A percentile compares a stretch with the other conserved stretches of the same genome.
Evolutionary conservation across 2,888 invertebrate species (phyloP).

Genomic region (Metacarcinus magister): DNA sequence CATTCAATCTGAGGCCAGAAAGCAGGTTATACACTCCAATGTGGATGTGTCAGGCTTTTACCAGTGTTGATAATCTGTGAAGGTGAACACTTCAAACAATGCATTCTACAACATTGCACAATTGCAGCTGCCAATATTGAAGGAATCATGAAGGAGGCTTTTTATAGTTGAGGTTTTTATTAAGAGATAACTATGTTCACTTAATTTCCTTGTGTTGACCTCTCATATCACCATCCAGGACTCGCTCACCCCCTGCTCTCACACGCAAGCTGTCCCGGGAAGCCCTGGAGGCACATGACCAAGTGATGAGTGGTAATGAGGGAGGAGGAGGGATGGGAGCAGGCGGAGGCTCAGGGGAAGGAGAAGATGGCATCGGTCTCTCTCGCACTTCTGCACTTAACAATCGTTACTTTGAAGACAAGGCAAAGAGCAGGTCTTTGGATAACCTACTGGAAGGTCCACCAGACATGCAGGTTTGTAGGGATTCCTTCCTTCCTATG

Average conservation of each 20-base stretch:
- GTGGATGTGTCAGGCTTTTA: too few relatives aligned
- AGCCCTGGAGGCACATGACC: conserved; percentile 85
- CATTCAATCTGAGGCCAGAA: too few relatives aligned
- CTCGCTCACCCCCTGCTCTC: conserved; percentile 83
- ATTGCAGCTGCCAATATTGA: not conserved
- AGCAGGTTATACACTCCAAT: too few relatives aligned
- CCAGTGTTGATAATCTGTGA: too few relatives aligned
- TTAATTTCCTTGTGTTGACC: not conserved
- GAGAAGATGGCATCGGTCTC: conserved; percentile 74
- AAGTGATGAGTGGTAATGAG: conserved; percentile 83
- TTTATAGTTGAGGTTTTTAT: not conserved
- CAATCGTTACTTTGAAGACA: conserved; percentile 86
- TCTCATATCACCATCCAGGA: conserved; percentile 55
- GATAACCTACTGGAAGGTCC: conserved; percentile 89
- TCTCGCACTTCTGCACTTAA: conserved; percentile 82
- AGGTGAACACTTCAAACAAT: too few relatives aligned
- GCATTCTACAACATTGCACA: too few relatives aligned
- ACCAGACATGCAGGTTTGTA: conserved; percentile 72
- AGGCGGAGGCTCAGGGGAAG: conserved; percentile 50
- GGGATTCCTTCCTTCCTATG: too few relatives aligned
- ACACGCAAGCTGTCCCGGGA: conserved; percentile 91
- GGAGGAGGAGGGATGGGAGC: not conserved
- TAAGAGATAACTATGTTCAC: not conserved
- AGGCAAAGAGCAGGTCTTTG: conserved; percentile 90
- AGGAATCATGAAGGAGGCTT: not conserved